Evolutionary conservation across 2,797 vertebrate species (phyloP).

Genomic region (Australoheros facetus): DNA sequence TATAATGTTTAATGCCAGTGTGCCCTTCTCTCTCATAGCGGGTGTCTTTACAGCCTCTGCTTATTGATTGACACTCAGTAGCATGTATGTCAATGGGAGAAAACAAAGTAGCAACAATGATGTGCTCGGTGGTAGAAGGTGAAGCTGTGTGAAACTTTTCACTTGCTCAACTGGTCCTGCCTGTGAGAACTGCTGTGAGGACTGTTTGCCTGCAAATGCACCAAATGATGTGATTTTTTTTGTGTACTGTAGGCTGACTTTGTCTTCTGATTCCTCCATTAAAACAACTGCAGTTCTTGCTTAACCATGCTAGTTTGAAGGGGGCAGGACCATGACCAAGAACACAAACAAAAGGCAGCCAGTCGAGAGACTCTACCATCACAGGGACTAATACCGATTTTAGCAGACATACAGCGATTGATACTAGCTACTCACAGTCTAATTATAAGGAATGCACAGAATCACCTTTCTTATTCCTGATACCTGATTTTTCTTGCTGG

Average conservation of each 20-base stretch:
- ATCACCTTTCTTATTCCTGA: too few relatives aligned
- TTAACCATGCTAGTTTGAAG: too few relatives aligned
- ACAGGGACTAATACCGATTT: too few relatives aligned
- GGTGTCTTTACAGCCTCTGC: slow-evolving; percentile 1
- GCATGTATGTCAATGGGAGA: background rate
- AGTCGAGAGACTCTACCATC: too few relatives aligned
- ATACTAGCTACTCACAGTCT: too few relatives aligned
- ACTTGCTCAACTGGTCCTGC: background rate
- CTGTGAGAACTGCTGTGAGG: background rate
- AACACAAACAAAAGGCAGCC: too few relatives aligned
- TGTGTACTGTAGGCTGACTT: too few relatives aligned
- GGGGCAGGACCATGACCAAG: too few relatives aligned
- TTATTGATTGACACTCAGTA: slow-evolving; percentile 6
- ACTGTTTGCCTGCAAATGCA: background rate
- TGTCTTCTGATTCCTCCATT: background rate
- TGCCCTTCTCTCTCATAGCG: background rate
- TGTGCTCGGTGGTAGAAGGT: background rate
- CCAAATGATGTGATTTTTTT: background rate
- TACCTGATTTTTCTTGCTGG: too few relatives aligned
- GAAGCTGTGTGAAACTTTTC: background rate
- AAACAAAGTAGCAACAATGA: background rate
- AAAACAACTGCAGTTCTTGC: background rate
- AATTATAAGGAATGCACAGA: too few relatives aligned
- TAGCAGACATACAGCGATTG: too few relatives aligned
- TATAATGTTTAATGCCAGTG: slow-evolving; percentile 11